Evolutionary conservation across 2,113 vertebrate genomes (phyloP).

Genomic region (Cochlearius cochlearius): DNA sequence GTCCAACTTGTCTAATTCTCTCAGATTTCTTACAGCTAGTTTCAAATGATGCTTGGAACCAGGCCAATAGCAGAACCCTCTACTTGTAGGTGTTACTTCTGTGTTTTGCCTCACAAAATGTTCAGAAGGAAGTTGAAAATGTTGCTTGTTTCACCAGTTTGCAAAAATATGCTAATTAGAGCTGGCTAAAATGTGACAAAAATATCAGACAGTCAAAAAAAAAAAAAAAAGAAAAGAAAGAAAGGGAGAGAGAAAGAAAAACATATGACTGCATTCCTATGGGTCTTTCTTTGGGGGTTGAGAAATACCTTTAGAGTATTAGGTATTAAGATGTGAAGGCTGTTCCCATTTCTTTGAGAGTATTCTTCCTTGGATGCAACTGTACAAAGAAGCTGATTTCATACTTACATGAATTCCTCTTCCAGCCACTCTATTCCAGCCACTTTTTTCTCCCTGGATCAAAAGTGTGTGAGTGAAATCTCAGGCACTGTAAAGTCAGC

Average conservation of each 20-base stretch:
- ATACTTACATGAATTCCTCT: background rate
- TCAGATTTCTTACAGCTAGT: background rate
- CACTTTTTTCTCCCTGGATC: background rate
- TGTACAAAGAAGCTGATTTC: background rate
- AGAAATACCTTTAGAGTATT: background rate
- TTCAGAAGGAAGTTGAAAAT: constrained; percentile 11
- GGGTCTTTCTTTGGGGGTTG: background rate
- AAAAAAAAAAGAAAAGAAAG: background rate
- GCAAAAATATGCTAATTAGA: constrained; percentile 25
- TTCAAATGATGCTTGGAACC: background rate
- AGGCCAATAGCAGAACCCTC: background rate
- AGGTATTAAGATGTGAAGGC: background rate
- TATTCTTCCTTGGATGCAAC: background rate
- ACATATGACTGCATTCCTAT: background rate
- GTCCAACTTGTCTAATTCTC: constrained; percentile 6
- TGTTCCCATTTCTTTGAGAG: background rate
- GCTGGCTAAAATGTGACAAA: background rate
- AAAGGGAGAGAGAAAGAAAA: background rate
- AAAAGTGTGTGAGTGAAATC: background rate
- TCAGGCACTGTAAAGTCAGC: background rate
- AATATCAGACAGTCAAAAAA: background rate
- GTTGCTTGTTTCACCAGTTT: constrained; percentile 1
- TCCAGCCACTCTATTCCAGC: background rate
- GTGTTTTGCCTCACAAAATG: constrained; percentile 51
- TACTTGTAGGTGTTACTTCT: constrained; percentile 16